Percentiles rank a stretch among this genome's conserved stretches.
Evolutionary conservation across 37 sponge, comb jelly and placozoan species (phyloP).

Genomic region (Mnemiopsis leidyi): DNA sequence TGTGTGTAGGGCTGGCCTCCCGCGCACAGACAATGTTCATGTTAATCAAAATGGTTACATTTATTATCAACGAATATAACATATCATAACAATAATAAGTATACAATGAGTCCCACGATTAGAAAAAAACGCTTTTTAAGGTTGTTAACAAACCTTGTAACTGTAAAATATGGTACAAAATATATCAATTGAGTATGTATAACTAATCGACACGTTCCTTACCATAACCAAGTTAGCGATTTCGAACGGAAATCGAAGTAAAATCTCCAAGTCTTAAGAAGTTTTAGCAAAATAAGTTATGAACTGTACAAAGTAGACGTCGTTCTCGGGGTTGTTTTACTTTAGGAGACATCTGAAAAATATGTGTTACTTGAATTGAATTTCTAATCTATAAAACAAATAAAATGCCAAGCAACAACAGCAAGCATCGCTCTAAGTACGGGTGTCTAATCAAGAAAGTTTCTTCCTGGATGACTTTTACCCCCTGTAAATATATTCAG

Average conservation of each 20-base stretch:
- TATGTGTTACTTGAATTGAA: too few species aligned
- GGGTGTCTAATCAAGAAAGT: too few species aligned
- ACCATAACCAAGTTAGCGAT: background rate
- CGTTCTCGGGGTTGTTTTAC: background rate
- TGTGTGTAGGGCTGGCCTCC: background rate
- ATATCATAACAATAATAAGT: background rate
- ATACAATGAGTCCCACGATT: background rate
- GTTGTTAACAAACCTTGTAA: background rate
- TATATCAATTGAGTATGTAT: background rate
- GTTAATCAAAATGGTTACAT: background rate
- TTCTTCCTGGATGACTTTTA: too few species aligned
- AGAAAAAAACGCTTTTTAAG: background rate
- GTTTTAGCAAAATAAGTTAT: slow-evolving; percentile 26
- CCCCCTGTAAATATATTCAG: too few species aligned
- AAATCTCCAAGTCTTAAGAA: slow-evolving; percentile 16
- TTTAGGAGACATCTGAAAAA: slow-evolving; percentile 57
- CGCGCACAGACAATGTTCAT: background rate
- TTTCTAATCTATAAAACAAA: too few species aligned
- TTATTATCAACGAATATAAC: background rate
- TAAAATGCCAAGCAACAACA: too few species aligned
- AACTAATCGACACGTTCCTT: background rate
- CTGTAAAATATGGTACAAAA: background rate
- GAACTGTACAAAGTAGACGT: background rate
- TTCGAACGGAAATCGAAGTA: background rate
- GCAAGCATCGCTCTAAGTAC: too few species aligned